Base-by-base conservation (phyloP, 2,888 invertebrate genomes). In the Lepeophtheirus nordmannii region DNA sequence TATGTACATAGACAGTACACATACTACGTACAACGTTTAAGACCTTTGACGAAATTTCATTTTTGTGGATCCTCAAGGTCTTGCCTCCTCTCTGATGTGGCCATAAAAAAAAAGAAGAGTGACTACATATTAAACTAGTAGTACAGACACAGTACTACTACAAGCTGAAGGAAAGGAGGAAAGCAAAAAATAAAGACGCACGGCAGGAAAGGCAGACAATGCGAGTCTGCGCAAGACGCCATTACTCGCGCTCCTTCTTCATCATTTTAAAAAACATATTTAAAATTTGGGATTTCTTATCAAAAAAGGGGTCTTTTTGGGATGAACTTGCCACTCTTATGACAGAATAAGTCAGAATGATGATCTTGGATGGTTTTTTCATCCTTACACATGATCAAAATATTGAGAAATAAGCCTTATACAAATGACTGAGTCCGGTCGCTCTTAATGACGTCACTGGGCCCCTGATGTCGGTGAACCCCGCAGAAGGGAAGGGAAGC, bases 361-460 rank as follows among this genome's bases (percentile, higher is more conserved):
- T 30, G 30, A 7, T 30, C 30, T 5, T 30, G 2, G 30, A 30
- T 30, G 30, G 7, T 2, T 30, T 30, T 30, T 5, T 5, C 17
- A 46, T 17, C 53, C 53, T 46, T 17, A 5, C 2, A 46, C 14
- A n/a, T 46, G 53, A 2, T 17, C 53, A 14, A 17, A 46, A 46
- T n/a, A n/a, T 3, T 17, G 53, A n/a, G n/a, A 14, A 14, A 46
- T 46, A n/a, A 5, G 53, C 53, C 53, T 5, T n/a, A 30, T 30
- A 30, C 3, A 46, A 46, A 46, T n/a, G 53, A 17, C 8, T 8
- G 2, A 5, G n/a, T 17, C 53, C 53, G 53, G 53, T 46, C 53
- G 53, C 53, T 46, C 53, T 46, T 46, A n/a, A 46, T 46, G 53
- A 46, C 53, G 53, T 46, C 53, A 46, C 53, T 46, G 53, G 53